Percentiles rank a stretch among this genome's conserved stretches.
phyloP scores from a whole-genome alignment of 2,888 invertebrate species.

The Dicyrtomina minuta region DNA sequence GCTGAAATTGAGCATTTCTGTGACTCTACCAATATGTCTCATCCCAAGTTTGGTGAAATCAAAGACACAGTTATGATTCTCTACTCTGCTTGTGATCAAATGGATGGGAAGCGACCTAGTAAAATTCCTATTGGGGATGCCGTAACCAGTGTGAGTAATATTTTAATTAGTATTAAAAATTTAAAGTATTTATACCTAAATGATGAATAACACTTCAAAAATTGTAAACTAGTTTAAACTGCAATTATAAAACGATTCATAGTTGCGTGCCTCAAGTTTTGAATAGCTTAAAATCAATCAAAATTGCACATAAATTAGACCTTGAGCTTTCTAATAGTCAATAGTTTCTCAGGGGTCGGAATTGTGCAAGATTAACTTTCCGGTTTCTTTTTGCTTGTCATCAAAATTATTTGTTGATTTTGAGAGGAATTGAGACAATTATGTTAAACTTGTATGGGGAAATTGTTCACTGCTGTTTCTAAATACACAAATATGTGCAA shows the following conservation, averaged over 20 bases:
- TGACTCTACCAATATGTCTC: conserved; percentile 82
- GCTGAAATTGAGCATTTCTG: conserved; percentile 99
- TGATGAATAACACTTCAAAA: no score
- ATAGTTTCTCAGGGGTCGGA: conserved; percentile 14
- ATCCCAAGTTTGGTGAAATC: conserved; percentile 83
- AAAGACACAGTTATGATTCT: conserved; percentile 74
- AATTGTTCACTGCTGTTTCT: no score
- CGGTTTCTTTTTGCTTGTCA: background rate
- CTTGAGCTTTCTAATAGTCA: background rate
- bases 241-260: no score
- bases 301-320: conserved; percentile 27
- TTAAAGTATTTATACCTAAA: no score
- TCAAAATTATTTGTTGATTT: background rate
- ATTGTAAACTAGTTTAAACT: no score
- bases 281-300: no score
- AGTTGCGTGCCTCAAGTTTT: no score
- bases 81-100: conserved; percentile 95
- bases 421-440: no score
- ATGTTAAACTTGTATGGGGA: no score
- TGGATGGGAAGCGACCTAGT: conserved; percentile 89
- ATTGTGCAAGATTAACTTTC: conserved; percentile 13
- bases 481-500: no score
- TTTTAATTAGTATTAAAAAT: no score
- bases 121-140: conserved; percentile 81
- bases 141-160: conserved; percentile 65